Base-by-base conservation (phyloP, 2,888 invertebrate genomes). In the Caenorhabditis panamensis region DNA sequence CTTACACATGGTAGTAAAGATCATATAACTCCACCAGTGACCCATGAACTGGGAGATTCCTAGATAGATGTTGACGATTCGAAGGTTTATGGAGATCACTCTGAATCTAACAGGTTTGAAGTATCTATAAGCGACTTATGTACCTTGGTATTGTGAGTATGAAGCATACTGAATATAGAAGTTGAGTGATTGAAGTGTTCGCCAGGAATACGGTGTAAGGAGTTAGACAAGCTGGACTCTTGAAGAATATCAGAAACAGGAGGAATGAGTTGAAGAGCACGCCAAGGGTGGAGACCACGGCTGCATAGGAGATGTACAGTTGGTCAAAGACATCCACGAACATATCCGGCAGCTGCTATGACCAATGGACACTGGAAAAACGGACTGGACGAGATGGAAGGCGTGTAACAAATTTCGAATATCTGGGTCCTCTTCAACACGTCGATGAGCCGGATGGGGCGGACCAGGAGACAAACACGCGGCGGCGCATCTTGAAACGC, bases 181-280 rank as follows among this genome's bases (percentile, higher is more conserved):
- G 41, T 22, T 80, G 80, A 1, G 80, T 80, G 24, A 80, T 76
- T 2, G 71, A 80, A n/a, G 80, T 80, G 58, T 80, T 80, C 5
- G 80, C 80, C n/a, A 80, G 51, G 18, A 80, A 80, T n/a, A 80
- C 80, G 1, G 80, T 80, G 31, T 80, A 80, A 20, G 80, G 80
- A 8, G 80, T 76, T 9, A 80, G 47, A 67, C 69, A 80, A 11
- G 80, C 16, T 9, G 80, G 80, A 67, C 80, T 80, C 67, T 76
- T 69, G 71, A 80, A 80, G 22, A 80, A 62, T 36, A 80, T 80
- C 16, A 80, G 49, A 26, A 62, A 80, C 20, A 80, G 63, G 2
- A 80, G 36, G 36, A 80, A 80, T 4, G 31, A 53, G 49, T 80
- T 80, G 56, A 76, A 64, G 24, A 72, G 13, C 4, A 80, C 53